Evolutionary conservation across 2,888 invertebrate species (phyloP), one percentile per base, ranked within the genome.

Genomic region (Leucania comma): DNA sequence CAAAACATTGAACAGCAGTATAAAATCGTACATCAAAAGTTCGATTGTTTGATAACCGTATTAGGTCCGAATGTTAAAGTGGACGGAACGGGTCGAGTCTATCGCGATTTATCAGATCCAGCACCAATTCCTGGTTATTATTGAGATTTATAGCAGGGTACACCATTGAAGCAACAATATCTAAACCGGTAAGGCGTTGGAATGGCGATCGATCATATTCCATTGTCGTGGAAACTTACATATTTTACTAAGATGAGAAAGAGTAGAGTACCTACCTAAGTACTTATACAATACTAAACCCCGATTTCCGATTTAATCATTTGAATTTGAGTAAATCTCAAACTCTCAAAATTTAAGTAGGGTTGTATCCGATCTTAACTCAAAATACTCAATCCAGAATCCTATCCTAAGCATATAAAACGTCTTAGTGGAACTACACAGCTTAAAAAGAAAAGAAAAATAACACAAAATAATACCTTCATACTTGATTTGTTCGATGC

Each of bases 21-120:
- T 62, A 69, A 56, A 46, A 75, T 65, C 54, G n/a, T 75, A 62
- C 51, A 71, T 71, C 75, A 62, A 68, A 53, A 60, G 29, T 50
- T 57, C n/a, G 66, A 79, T 80, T 24, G n/a, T 29, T 50, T 10
- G 75, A 80, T 79, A 75, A 68, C 70, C 61, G 38, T 80, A 71
- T 79, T 68, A 62, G 70, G 75, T 68, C 38, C 54, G 51, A 75
- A 70, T 68, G 51, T 61, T 42, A 62, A 32, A 46, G 59, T 70
- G 51, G 54, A 58, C 67, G 54, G 26, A n/a, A 54, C 46, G 58
- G 67, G 61, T 75, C 64, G 67, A 68, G 12, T 54, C 60, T 53
- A 73, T 78, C 48, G 62, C 38, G 26, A 75, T 70, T 63, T 79
- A 78, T 68, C 61, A 57, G 75, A 79, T 58, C 51, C 64, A 65